These are phyloP conservation scores for Aromia moschata DNA, from an alignment of 2,888 invertebrate genomes.

Conservation along the genomic window DNA sequence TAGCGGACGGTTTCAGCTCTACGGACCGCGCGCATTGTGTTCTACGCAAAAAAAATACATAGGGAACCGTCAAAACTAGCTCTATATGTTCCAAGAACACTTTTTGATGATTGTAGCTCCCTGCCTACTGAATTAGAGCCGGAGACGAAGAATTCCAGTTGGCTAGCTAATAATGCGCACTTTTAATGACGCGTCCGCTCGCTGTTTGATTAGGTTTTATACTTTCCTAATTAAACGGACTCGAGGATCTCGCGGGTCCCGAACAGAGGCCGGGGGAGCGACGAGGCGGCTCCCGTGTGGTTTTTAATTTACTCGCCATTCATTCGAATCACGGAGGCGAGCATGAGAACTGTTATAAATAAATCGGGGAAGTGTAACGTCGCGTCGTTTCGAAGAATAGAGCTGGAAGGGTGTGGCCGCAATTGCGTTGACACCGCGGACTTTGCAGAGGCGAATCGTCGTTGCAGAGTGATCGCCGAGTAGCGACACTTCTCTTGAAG, in stretches of 20 bases:
- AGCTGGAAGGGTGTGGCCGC: neutral
- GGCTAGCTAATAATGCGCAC: neutral
- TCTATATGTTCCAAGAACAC: no score
- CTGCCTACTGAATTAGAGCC: neutral
- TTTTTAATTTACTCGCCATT: slow-evolving; percentile 15
- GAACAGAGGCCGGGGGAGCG: neutral
- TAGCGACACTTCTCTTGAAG: no score
- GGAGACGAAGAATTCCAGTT: neutral
- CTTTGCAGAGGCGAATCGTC: no score
- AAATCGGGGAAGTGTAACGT: neutral
- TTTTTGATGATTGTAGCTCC: no score
- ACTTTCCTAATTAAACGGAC: slow-evolving; percentile 19
- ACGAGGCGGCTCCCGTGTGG: neutral
- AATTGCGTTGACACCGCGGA: neutral
- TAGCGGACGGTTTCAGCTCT: no score
- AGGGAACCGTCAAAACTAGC: no score
- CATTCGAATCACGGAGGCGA: slow-evolving; percentile 1
- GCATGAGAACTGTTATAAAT: slow-evolving; percentile 7
- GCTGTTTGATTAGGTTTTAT: slow-evolving; percentile 25
- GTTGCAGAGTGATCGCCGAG: no score
- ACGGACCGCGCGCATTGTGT: no score
- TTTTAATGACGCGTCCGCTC: slow-evolving; percentile 21
- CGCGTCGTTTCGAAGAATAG: neutral
- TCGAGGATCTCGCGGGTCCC: slow-evolving; percentile 5
- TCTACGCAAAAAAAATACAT: no score